These are phyloP conservation scores for Xiphophorus maculatus DNA, from an alignment of 2,113 vertebrate species.

Conservation along the genomic window DNA sequence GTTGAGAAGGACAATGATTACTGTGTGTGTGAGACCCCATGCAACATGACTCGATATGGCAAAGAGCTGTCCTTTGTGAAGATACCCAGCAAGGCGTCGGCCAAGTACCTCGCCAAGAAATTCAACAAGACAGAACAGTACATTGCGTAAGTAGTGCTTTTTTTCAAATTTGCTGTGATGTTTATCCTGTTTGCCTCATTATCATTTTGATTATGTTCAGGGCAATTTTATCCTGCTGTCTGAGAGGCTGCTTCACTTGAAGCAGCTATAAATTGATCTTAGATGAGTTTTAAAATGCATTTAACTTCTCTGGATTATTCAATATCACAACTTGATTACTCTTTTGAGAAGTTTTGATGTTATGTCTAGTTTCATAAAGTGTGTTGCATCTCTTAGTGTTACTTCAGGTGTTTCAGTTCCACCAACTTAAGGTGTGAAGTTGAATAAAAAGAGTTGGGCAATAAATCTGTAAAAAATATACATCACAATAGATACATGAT, in stretches of 20 bases:
- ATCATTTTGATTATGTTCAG: neutral
- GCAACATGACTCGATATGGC: constrained; percentile 93
- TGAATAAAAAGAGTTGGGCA: neutral
- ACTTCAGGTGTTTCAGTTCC: neutral
- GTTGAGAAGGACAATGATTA: constrained; percentile 96
- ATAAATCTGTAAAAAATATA: too few relatives aligned
- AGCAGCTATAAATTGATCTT: neutral
- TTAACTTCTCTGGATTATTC: neutral
- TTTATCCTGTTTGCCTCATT: neutral
- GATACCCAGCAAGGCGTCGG: constrained; percentile 98
- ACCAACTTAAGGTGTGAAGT: neutral
- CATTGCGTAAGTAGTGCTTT: constrained; percentile 86
- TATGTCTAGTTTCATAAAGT: neutral
- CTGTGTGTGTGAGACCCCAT: constrained; percentile 95
- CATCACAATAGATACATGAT: too few relatives aligned
- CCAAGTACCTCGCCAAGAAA: constrained; percentile 98
- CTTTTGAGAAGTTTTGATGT: neutral
- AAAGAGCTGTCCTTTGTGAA: constrained; percentile 99
- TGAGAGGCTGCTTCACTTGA: constrained; percentile 7
- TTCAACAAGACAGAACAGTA: constrained; percentile 99
- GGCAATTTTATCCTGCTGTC: neutral
- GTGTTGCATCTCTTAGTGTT: neutral
- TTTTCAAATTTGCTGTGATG: neutral
- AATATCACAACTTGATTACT: neutral
- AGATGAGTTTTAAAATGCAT: neutral